Evolutionary conservation across 1,140 invertebrate genomes (phyloP).

Genomic region (Ceratina calcarata): DNA sequence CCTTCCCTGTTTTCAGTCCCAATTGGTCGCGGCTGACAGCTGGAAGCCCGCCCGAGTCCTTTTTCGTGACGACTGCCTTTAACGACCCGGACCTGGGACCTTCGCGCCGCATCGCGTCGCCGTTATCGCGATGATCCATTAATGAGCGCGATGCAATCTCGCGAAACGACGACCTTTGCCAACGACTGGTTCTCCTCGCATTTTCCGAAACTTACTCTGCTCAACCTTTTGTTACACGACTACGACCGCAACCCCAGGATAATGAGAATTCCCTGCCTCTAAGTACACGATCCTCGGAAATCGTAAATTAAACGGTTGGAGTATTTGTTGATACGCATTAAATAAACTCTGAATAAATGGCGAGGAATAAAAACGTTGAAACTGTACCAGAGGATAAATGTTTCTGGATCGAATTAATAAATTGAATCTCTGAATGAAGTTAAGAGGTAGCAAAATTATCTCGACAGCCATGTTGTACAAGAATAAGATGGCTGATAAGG

Average conservation of each 20-base stretch:
- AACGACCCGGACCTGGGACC: slow-evolving; percentile 22
- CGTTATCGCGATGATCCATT: slow-evolving; percentile 50
- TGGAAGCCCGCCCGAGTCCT: neutral
- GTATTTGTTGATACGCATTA: too few relatives aligned
- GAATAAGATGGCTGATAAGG: too few relatives aligned
- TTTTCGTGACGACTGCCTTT: slow-evolving; percentile 21
- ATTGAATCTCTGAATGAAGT: too few relatives aligned
- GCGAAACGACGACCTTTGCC: slow-evolving; percentile 40
- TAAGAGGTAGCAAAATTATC: too few relatives aligned
- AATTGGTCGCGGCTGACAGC: slow-evolving; percentile 33
- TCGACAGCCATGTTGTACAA: too few relatives aligned
- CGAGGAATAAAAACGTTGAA: neutral
- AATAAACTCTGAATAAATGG: too few relatives aligned
- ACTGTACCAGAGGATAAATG: neutral
- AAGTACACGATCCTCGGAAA: too few relatives aligned
- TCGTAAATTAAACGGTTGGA: too few relatives aligned
- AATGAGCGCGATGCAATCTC: slow-evolving; percentile 43
- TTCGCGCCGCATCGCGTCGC: neutral
- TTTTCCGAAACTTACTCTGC: neutral
- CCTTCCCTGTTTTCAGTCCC: neutral
- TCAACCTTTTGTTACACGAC: neutral
- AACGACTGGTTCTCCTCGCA: slow-evolving; percentile 9
- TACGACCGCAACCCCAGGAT: neutral
- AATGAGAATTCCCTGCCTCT: slow-evolving; percentile 24
- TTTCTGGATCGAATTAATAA: neutral